phyloP scores from a whole-genome alignment of 2,888 invertebrate genomes.

The Onchidella celtica region DNA sequence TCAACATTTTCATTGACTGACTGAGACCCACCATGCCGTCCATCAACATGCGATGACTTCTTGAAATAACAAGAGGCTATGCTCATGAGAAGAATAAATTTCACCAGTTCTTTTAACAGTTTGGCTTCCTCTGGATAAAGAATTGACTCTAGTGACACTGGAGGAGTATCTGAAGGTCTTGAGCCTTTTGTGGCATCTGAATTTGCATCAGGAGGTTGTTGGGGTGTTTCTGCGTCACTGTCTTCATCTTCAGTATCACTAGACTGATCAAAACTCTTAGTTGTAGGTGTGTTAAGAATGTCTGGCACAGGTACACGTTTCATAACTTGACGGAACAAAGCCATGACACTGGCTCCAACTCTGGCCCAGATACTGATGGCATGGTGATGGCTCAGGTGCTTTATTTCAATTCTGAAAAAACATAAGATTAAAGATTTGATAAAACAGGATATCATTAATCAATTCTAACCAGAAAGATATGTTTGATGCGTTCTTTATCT shows the following conservation, averaged over 20 bases:
- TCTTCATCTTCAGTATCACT: neutral
- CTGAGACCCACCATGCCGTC: too few relatives aligned
- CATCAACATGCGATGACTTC: neutral
- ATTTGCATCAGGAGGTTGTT: too few relatives aligned
- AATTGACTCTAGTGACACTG: neutral
- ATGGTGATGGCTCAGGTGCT: conserved; percentile 13
- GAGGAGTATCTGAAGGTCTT: neutral
- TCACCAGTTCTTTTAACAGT: neutral
- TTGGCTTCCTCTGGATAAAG: neutral
- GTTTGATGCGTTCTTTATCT: too few relatives aligned
- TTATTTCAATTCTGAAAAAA: neutral
- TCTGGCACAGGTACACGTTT: neutral
- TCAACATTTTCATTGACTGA: neutral
- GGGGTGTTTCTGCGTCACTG: neutral
- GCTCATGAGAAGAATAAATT: conserved; percentile 34
- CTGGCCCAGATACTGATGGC: conserved; percentile 22
- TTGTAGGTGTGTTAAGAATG: neutral
- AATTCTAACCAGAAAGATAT: too few relatives aligned
- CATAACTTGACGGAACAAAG: conserved; percentile 19
- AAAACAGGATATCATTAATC: too few relatives aligned
- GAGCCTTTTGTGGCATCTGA: neutral
- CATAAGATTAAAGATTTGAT: neutral
- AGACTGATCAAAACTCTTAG: too few relatives aligned
- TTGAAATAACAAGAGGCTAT: neutral
- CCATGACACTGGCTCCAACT: conserved; percentile 15